Evolutionary conservation across 2,797 vertebrate genomes (phyloP).

Genomic region (Apodemus agrarius): DNA sequence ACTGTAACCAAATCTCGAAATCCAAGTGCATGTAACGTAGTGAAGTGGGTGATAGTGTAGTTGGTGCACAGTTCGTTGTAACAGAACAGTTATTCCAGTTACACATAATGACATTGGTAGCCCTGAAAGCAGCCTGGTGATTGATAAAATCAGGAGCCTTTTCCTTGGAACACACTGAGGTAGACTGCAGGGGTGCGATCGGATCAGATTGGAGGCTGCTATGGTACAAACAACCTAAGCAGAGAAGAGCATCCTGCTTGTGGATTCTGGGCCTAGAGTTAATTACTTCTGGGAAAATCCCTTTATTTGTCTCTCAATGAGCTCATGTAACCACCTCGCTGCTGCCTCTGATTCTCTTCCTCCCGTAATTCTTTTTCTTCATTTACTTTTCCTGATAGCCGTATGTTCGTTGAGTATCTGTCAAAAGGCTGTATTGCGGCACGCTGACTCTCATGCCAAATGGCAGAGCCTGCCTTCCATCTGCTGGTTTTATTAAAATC

Average conservation of each 20-base stretch:
- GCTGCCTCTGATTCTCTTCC: slow-evolving; percentile 47
- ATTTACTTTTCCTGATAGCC: slow-evolving; percentile 52
- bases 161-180: neutral
- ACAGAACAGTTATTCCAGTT: neutral
- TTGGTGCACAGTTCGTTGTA: neutral
- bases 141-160: neutral
- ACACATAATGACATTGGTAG: neutral
- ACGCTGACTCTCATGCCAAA: slow-evolving; percentile 57
- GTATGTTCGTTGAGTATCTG: slow-evolving; percentile 34
- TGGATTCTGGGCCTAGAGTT: neutral
- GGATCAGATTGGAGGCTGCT: neutral
- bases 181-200: neutral
- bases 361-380: slow-evolving; percentile 60
- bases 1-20: slow-evolving; percentile 10
- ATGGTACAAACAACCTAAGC: neutral
- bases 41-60: neutral
- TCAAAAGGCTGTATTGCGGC: slow-evolving; percentile 64
- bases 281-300: slow-evolving; percentile 44
- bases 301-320: slow-evolving; percentile 56
- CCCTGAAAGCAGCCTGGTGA: neutral
- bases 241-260: neutral
- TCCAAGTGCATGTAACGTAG: neutral
- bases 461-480: slow-evolving; percentile 60
- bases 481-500: slow-evolving; percentile 68
- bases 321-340: slow-evolving; percentile 15